Base-by-base conservation (phyloP, 2,113 vertebrate genomes). In the Trogon melanurus region DNA sequence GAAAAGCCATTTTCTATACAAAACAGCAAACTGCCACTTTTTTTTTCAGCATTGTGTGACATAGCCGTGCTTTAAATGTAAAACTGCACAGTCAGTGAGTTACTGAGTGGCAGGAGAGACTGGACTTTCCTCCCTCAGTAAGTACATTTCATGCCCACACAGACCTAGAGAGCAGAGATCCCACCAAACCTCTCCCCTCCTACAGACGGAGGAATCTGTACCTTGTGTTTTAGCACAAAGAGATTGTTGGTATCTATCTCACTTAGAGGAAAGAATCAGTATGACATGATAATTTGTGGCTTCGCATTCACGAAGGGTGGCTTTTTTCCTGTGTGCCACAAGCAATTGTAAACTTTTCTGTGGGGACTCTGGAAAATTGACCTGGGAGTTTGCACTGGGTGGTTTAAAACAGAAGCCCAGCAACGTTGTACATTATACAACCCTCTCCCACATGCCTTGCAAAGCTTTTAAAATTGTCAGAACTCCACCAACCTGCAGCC, bases 1-100 rank as follows among this genome's bases (percentile, higher is more conserved):
- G 91, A 96, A 97, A 95, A 90, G 86, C 94, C 85, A 36, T 92
- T 96, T 96, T 97, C 93, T 96, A 83, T 94, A 92, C 83, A 93
- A 95, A 97, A 95, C 70, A 95, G 96, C 91, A 94, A 96, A 95
- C 91, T 87, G 79, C 65, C 79, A 65, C 89, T 27, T 44, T 74
- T 90, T 89, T 87, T 72, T 73, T 57, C 75, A 79, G 34, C 79
- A 85, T 36, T 79, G 89, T 88, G 78, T 91, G 64, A 61, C 84
- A 91, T 29, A 23, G 71, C 65, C 3, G 0, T 64, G 91, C 80
- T 95, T 93, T 94, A 95, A 91, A 89, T 89, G 47, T 58, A 92
- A 94, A 97, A 93, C 70, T 88, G 94, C 95, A 76, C 6, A 71
- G 91, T 97, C 96, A 96, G 94, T 56, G 67, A 93, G 50, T 88